phyloP scores from a whole-genome alignment of 1,140 invertebrate species.

The Lepidostoma basale region DNA sequence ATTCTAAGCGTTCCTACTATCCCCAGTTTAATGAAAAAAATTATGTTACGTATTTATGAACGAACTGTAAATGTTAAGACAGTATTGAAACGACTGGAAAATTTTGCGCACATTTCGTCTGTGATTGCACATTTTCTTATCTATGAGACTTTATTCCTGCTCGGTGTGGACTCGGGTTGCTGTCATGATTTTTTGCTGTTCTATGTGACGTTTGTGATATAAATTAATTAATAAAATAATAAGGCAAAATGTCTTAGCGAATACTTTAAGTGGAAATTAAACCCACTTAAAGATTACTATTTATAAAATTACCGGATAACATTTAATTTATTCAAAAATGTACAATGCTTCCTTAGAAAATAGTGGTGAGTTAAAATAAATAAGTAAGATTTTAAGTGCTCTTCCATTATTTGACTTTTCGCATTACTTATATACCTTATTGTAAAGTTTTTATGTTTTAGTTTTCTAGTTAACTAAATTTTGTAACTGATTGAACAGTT shows the following conservation, averaged over 20 bases:
- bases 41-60: too few species aligned
- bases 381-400: too few species aligned
- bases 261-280: conserved; percentile 29
- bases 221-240: conserved; percentile 4
- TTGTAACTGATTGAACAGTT: too few species aligned
- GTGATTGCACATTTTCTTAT: conserved; percentile 15
- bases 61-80: too few species aligned
- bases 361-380: conserved; percentile 30
- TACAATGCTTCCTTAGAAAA: conserved; percentile 39
- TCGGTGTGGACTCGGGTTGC: not conserved
- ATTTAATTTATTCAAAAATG: conserved; percentile 32
- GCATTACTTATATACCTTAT: too few species aligned
- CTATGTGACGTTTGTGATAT: not conserved
- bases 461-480: too few species aligned
- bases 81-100: too few species aligned
- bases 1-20: too few species aligned
- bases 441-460: too few species aligned
- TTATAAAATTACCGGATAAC: conserved; percentile 1
- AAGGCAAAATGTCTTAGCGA: conserved; percentile 36
- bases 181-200: not conserved
- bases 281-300: conserved; percentile 31
- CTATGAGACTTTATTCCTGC: conserved; percentile 1
- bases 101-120: conserved; percentile 5
- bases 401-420: too few species aligned
- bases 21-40: too few species aligned